Evolutionary conservation across 2,888 invertebrate genomes (phyloP).

Genomic region (Calameuta idolon): DNA sequence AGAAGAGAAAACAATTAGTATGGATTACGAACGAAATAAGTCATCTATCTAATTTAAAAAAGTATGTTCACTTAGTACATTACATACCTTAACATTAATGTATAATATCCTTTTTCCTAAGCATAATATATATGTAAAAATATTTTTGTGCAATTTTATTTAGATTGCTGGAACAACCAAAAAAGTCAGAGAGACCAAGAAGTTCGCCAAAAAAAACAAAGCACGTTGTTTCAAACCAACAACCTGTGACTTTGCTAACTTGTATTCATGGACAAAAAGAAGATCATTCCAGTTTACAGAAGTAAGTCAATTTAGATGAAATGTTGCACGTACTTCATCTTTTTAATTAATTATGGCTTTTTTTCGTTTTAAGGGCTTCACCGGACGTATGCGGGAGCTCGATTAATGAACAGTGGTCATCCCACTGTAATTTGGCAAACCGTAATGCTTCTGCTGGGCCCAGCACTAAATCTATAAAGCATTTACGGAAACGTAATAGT

Average conservation of each 20-base stretch:
- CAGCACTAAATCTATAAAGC: slow-evolving; percentile 30
- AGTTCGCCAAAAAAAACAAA: slow-evolving; percentile 40
- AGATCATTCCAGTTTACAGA: slow-evolving; percentile 14
- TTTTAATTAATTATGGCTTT: slow-evolving; percentile 3
- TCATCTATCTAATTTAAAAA: slow-evolving; percentile 70
- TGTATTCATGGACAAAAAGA: slow-evolving; percentile 24
- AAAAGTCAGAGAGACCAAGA: slow-evolving; percentile 43
- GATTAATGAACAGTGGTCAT: slow-evolving; percentile 60
- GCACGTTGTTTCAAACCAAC: slow-evolving; percentile 20
- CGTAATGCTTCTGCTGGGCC: slow-evolving; percentile 28
- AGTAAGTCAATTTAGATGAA: slow-evolving; percentile 1
- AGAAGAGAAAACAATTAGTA: slow-evolving; percentile 69
- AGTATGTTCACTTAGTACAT: slow-evolving; percentile 34
- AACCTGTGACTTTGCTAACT: slow-evolving; percentile 23
- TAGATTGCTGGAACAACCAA: slow-evolving; percentile 58
- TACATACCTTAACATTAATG: neutral
- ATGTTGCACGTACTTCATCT: neutral
- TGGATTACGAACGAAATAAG: slow-evolving; percentile 73
- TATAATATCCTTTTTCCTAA: neutral
- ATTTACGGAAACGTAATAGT: slow-evolving; percentile 55
- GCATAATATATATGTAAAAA: neutral
- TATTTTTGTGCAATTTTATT: slow-evolving; percentile 4
- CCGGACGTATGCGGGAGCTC: slow-evolving; percentile 30
- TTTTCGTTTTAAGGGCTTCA: slow-evolving; percentile 24
- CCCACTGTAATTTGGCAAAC: slow-evolving; percentile 59